These are phyloP conservation scores for Sebastolobus alascanus DNA, from an alignment of 2,797 vertebrate genomes.

Conservation along the genomic window DNA sequence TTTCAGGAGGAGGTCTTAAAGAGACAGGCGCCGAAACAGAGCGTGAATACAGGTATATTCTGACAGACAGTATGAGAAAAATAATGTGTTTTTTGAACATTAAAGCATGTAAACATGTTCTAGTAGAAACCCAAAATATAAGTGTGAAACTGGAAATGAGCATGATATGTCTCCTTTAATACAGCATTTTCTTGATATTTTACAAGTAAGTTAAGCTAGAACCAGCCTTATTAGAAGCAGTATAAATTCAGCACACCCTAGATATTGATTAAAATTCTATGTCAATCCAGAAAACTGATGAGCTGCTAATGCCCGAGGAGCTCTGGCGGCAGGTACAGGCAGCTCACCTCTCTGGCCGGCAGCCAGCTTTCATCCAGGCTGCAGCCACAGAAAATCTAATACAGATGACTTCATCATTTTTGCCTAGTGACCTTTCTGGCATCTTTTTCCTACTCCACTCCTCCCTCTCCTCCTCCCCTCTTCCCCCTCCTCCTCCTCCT, in stretches of 20 bases:
- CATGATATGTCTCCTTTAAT: not conserved
- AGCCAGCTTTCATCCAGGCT: slow-evolving; percentile 70
- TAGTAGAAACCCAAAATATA: not conserved
- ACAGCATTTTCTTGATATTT: not conserved
- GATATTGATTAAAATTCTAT: slow-evolving; percentile 58
- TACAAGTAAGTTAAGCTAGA: not conserved
- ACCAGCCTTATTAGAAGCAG: not conserved
- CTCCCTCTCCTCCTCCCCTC: slow-evolving; percentile 20
- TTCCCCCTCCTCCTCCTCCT: slow-evolving; percentile 2
- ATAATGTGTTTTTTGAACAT: too few relatives aligned
- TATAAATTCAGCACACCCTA: slow-evolving; percentile 20
- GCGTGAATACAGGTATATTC: too few relatives aligned
- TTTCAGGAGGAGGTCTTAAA: too few relatives aligned
- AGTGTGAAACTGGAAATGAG: not conserved
- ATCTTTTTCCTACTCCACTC: slow-evolving; percentile 58
- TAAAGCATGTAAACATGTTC: not conserved
- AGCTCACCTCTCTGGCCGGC: slow-evolving; percentile 63
- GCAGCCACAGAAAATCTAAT: slow-evolving; percentile 80
- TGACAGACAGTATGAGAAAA: too few relatives aligned
- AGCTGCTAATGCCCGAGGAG: slow-evolving; percentile 61
- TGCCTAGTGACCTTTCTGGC: slow-evolving; percentile 82
- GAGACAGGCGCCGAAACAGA: too few relatives aligned
- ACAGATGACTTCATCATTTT: slow-evolving; percentile 86
- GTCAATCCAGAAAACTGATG: slow-evolving; percentile 55
- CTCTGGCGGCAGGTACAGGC: slow-evolving; percentile 54